These are phyloP conservation scores for Drosophila suzukii DNA, from an alignment of 1,140 invertebrate species.

Conservation along the genomic window DNA sequence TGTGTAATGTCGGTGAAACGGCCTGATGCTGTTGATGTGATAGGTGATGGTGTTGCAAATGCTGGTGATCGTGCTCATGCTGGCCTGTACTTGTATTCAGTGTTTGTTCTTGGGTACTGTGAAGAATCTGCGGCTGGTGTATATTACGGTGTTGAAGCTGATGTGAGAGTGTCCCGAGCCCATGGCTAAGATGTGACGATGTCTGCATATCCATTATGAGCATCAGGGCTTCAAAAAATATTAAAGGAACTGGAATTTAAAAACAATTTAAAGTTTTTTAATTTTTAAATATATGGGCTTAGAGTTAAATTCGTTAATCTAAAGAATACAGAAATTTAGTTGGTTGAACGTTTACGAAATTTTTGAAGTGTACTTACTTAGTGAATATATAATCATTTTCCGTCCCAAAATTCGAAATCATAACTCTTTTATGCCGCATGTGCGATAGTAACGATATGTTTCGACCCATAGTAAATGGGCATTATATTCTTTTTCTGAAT, in stretches of 20 bases:
- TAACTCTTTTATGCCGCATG: too few relatives aligned
- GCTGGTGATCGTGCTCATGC: constrained; percentile 38
- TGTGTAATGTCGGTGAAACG: constrained; percentile 52
- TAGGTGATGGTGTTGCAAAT: constrained; percentile 46
- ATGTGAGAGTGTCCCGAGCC: constrained; percentile 61
- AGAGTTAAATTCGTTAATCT: too few relatives aligned
- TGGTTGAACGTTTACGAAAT: too few relatives aligned
- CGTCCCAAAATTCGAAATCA: too few relatives aligned
- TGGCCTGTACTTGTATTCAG: constrained; percentile 29
- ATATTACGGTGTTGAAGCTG: constrained; percentile 57
- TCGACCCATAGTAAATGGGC: too few relatives aligned
- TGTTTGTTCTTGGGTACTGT: constrained; percentile 28
- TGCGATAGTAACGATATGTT: too few relatives aligned
- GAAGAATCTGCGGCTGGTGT: constrained; percentile 39
- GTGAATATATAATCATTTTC: too few relatives aligned
- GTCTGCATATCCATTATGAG: constrained; percentile 82
- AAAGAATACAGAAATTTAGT: too few relatives aligned
- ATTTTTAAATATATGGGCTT: not conserved
- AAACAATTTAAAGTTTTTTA: not conserved
- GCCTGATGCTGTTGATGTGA: constrained; percentile 44
- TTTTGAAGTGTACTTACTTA: too few relatives aligned
- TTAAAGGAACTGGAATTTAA: constrained; percentile 1
- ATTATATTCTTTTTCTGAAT: too few relatives aligned
- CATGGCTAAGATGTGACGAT: constrained; percentile 68
- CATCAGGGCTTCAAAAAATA: constrained; percentile 60